Evolutionary conservation across 2,888 invertebrate genomes (phyloP), one percentile per base, ranked within the genome.

Genomic region (Strigamia crassipes): DNA sequence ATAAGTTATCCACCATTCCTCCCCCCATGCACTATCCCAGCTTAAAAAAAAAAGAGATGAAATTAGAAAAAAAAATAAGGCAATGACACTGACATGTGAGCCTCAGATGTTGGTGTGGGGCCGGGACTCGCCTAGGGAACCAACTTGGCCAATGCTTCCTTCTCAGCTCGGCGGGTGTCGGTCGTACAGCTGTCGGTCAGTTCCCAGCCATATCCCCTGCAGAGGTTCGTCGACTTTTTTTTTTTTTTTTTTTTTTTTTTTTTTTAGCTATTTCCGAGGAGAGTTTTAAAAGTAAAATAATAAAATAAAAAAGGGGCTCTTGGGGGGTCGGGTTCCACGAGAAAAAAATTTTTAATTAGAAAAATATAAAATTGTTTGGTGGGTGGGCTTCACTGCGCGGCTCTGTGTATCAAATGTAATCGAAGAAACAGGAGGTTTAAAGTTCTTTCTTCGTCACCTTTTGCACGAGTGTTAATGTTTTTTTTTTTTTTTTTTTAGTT

Each of bases 81-180:
- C 23, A 41, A 79, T 79, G 79, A 79, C 79, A 79, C 38, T 79
- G 41, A 42, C 79, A 79, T 79, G 42, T 79, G 79, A 79, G 41
- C 10, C 79, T 79, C 79, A 79, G 79, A 79, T 79, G 79, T 61
- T 61, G 61, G 61, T 61, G 61, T 61, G 61, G 61, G 61, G 61
- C 61, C 61, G 61, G 61, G 61, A 23, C 61, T 61, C 6, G 61
- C 23, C 61, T 61, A 18, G 61, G 61, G 61, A 61, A 61, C 61
- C 61, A 61, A 61, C 61, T 61, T 61, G 61, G 61, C 61, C 61
- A 61, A 23, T 61, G 61, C 61, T 61, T 61, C 61, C 61, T 61
- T 61, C 61, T 61, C 61, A 61, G 61, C 61, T 61, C 61, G 61
- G 61, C 61, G 34, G 38, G 38, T 34, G 78, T 34, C 31, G 78